Evolutionary conservation across 2,797 vertebrate genomes (phyloP), one percentile per base, ranked within the genome.

Genomic region (Mastacembelus armatus): DNA sequence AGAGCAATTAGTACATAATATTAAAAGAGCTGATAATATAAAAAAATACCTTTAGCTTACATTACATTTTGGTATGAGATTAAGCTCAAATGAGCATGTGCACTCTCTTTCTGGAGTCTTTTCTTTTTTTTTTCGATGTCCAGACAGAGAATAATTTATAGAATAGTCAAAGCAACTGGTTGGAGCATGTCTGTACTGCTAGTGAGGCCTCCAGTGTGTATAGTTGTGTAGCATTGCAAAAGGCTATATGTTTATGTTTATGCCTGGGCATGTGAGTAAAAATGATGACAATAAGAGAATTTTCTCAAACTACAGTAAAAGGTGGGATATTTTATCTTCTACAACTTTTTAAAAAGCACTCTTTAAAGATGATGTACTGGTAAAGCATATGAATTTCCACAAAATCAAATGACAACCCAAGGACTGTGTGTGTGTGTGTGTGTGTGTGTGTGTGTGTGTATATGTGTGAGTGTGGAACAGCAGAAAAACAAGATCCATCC

Each of bases 171-270:
- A 71, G 40, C 62, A 68, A 66, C 71, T 74, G 64, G 51, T 79
- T 82, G 50, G 57, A 75, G 57, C 66, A 61, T 75, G 71, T 21
- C 54, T 73, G 59, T 30, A 80, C 61, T 81, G 62, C 78, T 88
- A 88, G 89, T 88, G 72, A 90, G 73, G 49, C 49, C 54, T 73
- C 45, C 27, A 40, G 78, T 61, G 61, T 39, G 29, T 50, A 3
- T 22, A 14, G 2, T 6, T 48, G 66, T 38, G 43, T 32, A 18
- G 15, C 21, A 8, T 32, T 38, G 52, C 56, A 61, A 70, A 40
- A 50, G 14, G 19, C 59, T 62, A 30, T 44, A 52, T 11, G 5
- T 57, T 71, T 35, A 67, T 40, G 5, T 69, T 35, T 45, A 22
- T 40, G n/a, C 29, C 45, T 60, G 33, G 12, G 2, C 12, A 5